phyloP scores from a whole-genome alignment of 2,888 invertebrate genomes.

The Lasioglossum lativentre region DNA sequence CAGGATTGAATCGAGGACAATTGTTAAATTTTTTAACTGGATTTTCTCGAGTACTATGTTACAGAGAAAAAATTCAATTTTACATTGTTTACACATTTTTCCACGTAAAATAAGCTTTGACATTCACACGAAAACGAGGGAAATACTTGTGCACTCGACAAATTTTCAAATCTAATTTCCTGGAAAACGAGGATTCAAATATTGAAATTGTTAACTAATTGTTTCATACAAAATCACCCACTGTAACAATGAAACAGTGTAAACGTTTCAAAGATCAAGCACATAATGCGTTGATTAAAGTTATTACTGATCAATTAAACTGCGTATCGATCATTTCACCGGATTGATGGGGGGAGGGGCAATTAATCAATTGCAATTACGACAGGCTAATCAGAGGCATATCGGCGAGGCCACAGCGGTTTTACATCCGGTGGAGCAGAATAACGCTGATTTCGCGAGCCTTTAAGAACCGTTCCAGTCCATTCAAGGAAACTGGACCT shows the following conservation, averaged over 20 bases:
- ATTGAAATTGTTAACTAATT: neutral
- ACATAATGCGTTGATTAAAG: neutral
- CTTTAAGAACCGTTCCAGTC: conserved; percentile 40
- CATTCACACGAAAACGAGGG: neutral
- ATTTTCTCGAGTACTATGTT: neutral
- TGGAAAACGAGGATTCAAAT: neutral
- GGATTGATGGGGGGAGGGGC: neutral
- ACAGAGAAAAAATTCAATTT: neutral
- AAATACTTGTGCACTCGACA: neutral
- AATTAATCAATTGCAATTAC: conserved; percentile 11
- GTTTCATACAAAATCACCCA: neutral
- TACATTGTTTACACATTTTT: neutral
- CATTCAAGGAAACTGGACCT: conserved; percentile 54
- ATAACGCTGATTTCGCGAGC: conserved; percentile 60
- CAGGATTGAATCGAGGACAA: neutral
- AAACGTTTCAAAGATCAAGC: neutral
- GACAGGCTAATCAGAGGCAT: conserved; percentile 2
- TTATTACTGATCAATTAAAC: neutral
- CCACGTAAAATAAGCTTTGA: neutral
- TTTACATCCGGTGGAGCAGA: conserved; percentile 63
- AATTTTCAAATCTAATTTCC: neutral
- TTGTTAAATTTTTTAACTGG: neutral
- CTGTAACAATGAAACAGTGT: neutral
- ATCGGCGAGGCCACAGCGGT: conserved; percentile 39
- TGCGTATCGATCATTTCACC: neutral